Evolutionary conservation across 2,113 vertebrate genomes (phyloP), one percentile per base, ranked within the genome.

Genomic region (Baryphthengus martii): DNA sequence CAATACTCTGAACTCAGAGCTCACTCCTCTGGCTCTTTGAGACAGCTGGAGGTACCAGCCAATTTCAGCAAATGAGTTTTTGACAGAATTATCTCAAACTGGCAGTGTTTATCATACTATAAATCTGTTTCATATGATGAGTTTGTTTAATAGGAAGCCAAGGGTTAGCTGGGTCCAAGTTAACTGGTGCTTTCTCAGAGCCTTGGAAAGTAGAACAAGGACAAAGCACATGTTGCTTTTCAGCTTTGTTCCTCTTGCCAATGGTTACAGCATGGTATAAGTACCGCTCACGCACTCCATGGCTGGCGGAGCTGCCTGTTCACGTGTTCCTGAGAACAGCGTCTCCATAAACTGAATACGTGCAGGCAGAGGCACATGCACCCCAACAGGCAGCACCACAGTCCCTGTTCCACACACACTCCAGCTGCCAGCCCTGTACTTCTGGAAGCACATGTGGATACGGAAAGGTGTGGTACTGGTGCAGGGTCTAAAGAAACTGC

Each of bases 381-480:
- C 7, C 1, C 18, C 11, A 8, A 7, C 14, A 10, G 13, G 24
- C 16, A 45, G n/a, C 55, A 50, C 28, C 11, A 10, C 1, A 0
- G 5, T 40, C 28, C 40, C 81, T 19, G 26, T 4, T 65, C 53
- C 44, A 8, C 50, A 19, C 17, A 3, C 20, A 1, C 29, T 7
- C 20, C 49, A 8, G 18, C 4, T 66, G 28, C 17, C 63, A 59
- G 29, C 77, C 31, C 66, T 47, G 31, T 17, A 1, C n/a, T 77
- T 70, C 39, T 42, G 4, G 1, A 76, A 67, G 67, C 39, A 7
- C 11, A 0, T 0, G 11, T 19, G n/a, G 68, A 3, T 31, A 3
- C 1, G n/a, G 56, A 24, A 52, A 78, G 44, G 19, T 49, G 68
- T 42, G 55, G 6, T 15, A 29, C 37, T 33, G 47, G 14, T 5